phyloP scores from a whole-genome alignment of 2,888 invertebrate genomes.

The Agrotis ipsilon region DNA sequence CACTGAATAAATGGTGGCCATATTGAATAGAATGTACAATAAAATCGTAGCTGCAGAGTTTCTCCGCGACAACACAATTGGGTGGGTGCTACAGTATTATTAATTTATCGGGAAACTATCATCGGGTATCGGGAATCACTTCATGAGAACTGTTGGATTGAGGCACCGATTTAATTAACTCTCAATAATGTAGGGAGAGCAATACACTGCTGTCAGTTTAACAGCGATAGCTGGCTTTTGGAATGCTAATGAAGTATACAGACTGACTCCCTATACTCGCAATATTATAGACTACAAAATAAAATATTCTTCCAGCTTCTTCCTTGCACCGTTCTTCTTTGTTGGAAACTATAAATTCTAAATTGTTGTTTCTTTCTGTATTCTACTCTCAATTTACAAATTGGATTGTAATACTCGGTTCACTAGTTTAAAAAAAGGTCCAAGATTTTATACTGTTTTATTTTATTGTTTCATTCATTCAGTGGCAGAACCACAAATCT shows the following conservation, averaged over 20 bases:
- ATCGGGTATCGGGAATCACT: not conserved
- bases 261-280: too few relatives aligned
- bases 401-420: not conserved
- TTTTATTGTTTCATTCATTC: not conserved
- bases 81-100: not conserved
- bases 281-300: too few relatives aligned
- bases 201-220: too few relatives aligned
- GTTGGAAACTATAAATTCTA: too few relatives aligned
- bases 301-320: too few relatives aligned
- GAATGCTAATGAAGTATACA: too few relatives aligned
- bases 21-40: slow-evolving; percentile 12
- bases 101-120: not conserved
- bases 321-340: too few relatives aligned
- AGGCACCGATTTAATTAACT: not conserved
- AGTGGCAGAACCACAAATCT: not conserved
- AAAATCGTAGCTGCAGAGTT: not conserved
- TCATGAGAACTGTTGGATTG: not conserved
- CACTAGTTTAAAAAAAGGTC: not conserved
- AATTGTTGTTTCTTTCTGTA: too few relatives aligned
- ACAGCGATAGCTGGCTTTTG: too few relatives aligned
- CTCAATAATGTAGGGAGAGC: not conserved
- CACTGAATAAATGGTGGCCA: not conserved
- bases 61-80: slow-evolving; percentile 6
- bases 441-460: not conserved
- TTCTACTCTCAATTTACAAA: not conserved